Evolutionary conservation across 2,113 vertebrate genomes (phyloP).

Genomic region (Sorex fumeus): DNA sequence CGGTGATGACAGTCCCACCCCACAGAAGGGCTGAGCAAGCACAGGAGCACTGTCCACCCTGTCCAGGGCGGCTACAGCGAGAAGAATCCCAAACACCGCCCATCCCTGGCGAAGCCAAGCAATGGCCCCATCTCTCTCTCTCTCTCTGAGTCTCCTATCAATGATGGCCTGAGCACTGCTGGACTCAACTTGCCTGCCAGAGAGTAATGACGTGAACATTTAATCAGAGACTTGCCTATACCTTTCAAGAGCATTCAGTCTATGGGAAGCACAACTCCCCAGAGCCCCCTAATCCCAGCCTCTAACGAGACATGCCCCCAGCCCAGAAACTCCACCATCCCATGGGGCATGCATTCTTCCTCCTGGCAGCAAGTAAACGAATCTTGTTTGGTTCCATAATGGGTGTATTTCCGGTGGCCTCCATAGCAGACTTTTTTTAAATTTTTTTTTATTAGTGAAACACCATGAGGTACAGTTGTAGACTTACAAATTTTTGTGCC

Average conservation of each 20-base stretch:
- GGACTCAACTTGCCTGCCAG: neutral
- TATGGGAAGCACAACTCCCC: neutral
- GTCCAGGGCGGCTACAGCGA: neutral
- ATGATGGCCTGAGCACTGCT: neutral
- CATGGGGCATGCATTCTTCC: neutral
- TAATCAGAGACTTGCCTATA: neutral
- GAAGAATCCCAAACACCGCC: neutral
- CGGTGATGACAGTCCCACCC: neutral
- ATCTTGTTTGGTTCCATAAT: neutral
- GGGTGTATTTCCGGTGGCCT: neutral
- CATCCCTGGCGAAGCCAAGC: neutral
- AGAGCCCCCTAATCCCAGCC: neutral
- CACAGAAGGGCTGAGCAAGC: neutral
- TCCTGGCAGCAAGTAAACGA: neutral
- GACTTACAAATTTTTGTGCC: no score
- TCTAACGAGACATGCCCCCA: neutral
- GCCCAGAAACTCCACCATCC: neutral
- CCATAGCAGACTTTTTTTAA: neutral
- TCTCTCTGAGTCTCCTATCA: neutral
- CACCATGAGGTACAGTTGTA: no score
- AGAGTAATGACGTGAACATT: neutral
- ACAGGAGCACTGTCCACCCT: neutral
- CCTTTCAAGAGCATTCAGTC: neutral
- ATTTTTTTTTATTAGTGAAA: no score
- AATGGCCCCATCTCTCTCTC: neutral